Evolutionary conservation across 1,140 invertebrate genomes (phyloP).

Genomic region (Reticulitermes speratus): DNA sequence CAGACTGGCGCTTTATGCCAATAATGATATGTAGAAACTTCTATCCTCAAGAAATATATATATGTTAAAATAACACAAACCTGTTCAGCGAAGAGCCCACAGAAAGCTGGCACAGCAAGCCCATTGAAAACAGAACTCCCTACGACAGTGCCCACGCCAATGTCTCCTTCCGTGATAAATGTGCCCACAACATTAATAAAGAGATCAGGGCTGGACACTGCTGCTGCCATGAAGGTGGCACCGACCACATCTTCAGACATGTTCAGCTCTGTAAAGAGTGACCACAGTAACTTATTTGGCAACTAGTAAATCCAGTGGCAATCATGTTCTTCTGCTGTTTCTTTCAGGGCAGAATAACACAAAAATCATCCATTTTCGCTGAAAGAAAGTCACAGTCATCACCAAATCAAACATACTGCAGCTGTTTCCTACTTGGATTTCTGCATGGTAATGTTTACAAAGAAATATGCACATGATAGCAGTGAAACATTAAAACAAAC

Average conservation of each 20-base stretch:
- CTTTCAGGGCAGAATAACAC: too few species aligned
- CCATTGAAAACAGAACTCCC: slow-evolving; percentile 71
- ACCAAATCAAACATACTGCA: too few species aligned
- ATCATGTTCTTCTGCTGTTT: too few species aligned
- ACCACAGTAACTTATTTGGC: neutral
- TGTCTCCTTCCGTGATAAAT: slow-evolving; percentile 59
- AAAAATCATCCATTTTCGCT: too few species aligned
- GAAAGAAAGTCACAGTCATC: too few species aligned
- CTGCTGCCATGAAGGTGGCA: slow-evolving; percentile 65
- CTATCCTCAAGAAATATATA: neutral
- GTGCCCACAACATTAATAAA: slow-evolving; percentile 57
- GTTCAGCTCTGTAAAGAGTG: slow-evolving; percentile 43
- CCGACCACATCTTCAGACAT: slow-evolving; percentile 62
- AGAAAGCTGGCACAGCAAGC: slow-evolving; percentile 65
- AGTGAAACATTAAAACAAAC: too few species aligned
- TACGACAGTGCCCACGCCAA: slow-evolving; percentile 65
- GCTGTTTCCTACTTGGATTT: too few species aligned
- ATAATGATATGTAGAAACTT: neutral
- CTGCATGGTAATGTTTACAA: too few species aligned
- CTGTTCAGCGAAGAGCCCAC: slow-evolving; percentile 59
- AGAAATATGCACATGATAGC: too few species aligned
- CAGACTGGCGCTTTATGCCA: neutral
- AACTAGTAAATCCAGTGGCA: too few species aligned
- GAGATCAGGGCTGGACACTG: slow-evolving; percentile 62
- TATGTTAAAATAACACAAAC: slow-evolving; percentile 36